Conservation (phyloP, 2,888 invertebrate species). For the Dynastes tityus region DNA sequence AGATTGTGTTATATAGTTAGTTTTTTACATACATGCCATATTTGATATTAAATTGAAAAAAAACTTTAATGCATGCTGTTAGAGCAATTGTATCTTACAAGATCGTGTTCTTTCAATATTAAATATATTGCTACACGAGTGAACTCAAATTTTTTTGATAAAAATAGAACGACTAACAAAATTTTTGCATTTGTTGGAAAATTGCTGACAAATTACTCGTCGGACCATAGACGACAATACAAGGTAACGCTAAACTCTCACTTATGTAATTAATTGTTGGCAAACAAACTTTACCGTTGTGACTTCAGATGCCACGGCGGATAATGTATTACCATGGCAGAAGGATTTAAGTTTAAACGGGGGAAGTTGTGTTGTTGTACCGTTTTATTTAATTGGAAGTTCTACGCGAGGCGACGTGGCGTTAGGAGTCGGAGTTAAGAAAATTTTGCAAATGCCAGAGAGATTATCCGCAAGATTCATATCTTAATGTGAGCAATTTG, state of each 20-base stretch:
- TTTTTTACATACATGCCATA: too few relatives aligned
- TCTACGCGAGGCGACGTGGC: not conserved
- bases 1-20: too few relatives aligned
- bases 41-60: too few relatives aligned
- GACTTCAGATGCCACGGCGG: slow-evolving; percentile 9
- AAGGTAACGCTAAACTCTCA: slow-evolving; percentile 7
- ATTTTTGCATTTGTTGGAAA: too few relatives aligned
- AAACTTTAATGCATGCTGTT: too few relatives aligned
- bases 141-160: too few relatives aligned
- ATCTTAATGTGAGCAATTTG: slow-evolving; percentile 10
- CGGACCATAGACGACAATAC: not conserved
- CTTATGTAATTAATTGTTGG: slow-evolving; percentile 1
- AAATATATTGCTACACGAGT: too few relatives aligned
- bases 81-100: too few relatives aligned
- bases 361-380: slow-evolving; percentile 6
- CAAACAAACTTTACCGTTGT: slow-evolving; percentile 11
- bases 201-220: not conserved
- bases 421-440: not conserved
- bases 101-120: too few relatives aligned
- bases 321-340: not conserved
- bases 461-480: not conserved
- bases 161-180: too few relatives aligned
- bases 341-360: slow-evolving; percentile 17
- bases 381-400: slow-evolving; percentile 15
- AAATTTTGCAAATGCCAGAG: slow-evolving; percentile 6